Evolutionary conservation across 2,113 vertebrate genomes (phyloP).

Genomic region (Craseonycteris thonglongyai): DNA sequence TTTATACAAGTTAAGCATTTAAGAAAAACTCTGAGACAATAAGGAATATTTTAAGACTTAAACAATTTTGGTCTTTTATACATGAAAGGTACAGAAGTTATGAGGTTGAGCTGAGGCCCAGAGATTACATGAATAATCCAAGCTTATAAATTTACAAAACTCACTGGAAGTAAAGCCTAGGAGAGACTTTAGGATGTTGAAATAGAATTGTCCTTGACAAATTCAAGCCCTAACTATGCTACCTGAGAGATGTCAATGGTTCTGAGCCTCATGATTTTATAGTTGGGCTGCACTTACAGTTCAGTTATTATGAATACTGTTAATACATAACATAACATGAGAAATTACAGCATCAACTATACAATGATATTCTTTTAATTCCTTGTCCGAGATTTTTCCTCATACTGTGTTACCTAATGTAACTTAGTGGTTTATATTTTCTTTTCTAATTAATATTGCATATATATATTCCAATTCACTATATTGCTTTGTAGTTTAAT

Average conservation of each 20-base stretch:
- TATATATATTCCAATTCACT: constrained; percentile 18
- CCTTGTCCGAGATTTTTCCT: not conserved
- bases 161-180: not conserved
- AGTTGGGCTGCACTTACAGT: not conserved
- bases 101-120: not conserved
- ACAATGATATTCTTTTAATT: not conserved
- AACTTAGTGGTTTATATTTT: constrained; percentile 14
- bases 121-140: not conserved
- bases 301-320: not conserved
- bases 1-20: constrained; percentile 2
- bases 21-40: not conserved
- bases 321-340: not conserved
- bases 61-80: not conserved
- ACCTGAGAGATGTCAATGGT: not conserved
- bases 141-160: not conserved
- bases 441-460: constrained; percentile 26
- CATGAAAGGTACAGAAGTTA: not conserved
- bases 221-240: not conserved
- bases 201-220: not conserved
- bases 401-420: not conserved
- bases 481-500: constrained; percentile 29
- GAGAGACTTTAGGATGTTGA: not conserved
- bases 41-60: not conserved
- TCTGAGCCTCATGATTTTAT: not conserved
- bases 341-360: not conserved